These are phyloP conservation scores for Ciconia stormi DNA, from an alignment of 2,113 vertebrate genomes.

Conservation along the genomic window DNA sequence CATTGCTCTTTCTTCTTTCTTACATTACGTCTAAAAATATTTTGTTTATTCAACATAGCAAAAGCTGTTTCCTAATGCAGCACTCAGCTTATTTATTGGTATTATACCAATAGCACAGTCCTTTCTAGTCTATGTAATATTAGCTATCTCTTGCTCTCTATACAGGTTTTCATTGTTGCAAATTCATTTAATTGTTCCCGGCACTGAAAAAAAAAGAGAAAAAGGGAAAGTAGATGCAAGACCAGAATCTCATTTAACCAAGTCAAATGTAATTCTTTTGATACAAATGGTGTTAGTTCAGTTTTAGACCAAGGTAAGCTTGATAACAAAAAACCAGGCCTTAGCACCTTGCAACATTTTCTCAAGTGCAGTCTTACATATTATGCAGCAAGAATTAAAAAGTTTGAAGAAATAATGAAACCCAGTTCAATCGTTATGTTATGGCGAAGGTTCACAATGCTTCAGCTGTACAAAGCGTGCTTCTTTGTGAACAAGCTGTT, in stretches of 20 bases:
- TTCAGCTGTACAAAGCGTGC: not conserved
- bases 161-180: not conserved
- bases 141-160: not conserved
- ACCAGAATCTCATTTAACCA: not conserved
- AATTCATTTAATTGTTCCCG: not conserved
- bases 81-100: not conserved
- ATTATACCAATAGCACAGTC: fast-evolving
- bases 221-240: not conserved
- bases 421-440: not conserved
- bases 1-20: not conserved
- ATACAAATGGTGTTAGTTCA: not conserved
- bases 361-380: not conserved
- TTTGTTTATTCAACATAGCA: not conserved
- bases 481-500: constrained; percentile 21
- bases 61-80: not conserved
- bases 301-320: not conserved
- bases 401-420: not conserved
- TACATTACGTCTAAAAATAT: not conserved
- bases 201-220: not conserved
- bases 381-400: not conserved
- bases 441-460: not conserved
- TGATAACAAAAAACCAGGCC: not conserved
- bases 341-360: not conserved
- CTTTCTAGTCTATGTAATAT: not conserved
- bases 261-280: not conserved